A percentile compares a stretch with the other conserved stretches of the same genome.
Conservation (phyloP, 2,888 invertebrate genomes). For the Ischnus inquisitorius region DNA sequence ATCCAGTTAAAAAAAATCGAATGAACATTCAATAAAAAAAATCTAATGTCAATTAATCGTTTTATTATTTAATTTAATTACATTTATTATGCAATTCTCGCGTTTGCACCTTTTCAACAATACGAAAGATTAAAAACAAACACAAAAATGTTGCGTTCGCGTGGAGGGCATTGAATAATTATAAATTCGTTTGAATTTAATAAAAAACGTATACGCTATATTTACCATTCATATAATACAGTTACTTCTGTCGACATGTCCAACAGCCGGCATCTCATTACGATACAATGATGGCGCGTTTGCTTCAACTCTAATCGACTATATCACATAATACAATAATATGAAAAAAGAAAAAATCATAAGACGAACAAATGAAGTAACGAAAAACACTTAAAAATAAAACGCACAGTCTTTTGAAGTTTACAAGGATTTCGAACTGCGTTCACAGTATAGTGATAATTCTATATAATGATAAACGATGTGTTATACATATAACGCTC, state of each 20-base stretch:
- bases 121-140: not conserved
- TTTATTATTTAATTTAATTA: not conserved
- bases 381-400: constrained; percentile 56
- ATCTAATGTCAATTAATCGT: too few species aligned
- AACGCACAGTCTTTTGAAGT: constrained; percentile 69
- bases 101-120: not conserved
- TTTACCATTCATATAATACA: constrained; percentile 65
- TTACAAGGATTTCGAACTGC: constrained; percentile 55
- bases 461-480: constrained; percentile 35
- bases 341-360: constrained; percentile 5
- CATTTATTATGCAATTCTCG: not conserved
- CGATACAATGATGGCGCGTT: constrained; percentile 46
- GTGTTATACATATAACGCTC: constrained; percentile 47
- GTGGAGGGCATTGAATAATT: not conserved
- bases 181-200: constrained; percentile 24
- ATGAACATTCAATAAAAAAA: too few species aligned
- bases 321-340: constrained; percentile 39
- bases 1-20: too few species aligned
- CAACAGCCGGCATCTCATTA: constrained; percentile 56
- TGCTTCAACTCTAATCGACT: constrained; percentile 47
- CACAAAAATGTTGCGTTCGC: too few species aligned
- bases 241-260: constrained; percentile 50
- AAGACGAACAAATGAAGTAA: constrained; percentile 23
- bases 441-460: constrained; percentile 25
- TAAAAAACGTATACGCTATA: constrained; percentile 64